A percentile compares a stretch with the other conserved stretches of the same genome.
phyloP scores from a whole-genome alignment of 2,888 invertebrate genomes.

The Keiferia lycopersicella region DNA sequence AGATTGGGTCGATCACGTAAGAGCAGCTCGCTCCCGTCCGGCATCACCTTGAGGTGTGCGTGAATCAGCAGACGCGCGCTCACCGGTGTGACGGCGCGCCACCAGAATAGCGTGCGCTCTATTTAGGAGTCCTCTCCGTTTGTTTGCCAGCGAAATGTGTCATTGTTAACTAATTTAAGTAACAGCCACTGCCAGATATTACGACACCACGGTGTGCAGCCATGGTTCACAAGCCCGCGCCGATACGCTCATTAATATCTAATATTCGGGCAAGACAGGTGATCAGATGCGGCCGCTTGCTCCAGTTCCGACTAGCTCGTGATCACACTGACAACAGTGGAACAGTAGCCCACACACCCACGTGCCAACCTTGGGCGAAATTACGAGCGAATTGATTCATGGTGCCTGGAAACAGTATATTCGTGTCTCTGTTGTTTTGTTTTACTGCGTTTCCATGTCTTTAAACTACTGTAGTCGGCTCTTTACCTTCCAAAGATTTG shows the following conservation, averaged over 20 bases:
- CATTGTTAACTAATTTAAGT: conserved; percentile 82
- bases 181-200: conserved; percentile 77
- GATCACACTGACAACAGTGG: conserved; percentile 18
- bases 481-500: background rate
- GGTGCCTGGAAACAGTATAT: conserved; percentile 54
- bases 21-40: conserved; percentile 39
- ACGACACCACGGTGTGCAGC: conserved; percentile 60
- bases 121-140: conserved; percentile 77
- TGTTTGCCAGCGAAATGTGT: conserved; percentile 81
- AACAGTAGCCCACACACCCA: conserved; percentile 30
- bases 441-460: conserved; percentile 53
- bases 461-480: conserved; percentile 18
- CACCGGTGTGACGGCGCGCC: conserved; percentile 74
- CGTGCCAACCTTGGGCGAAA: conserved; percentile 41
- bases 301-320: conserved; percentile 16
- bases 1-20: background rate
- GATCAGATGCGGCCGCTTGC: conserved; percentile 34
- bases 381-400: conserved; percentile 60
- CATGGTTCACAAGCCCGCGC: conserved; percentile 48
- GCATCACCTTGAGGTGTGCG: conserved; percentile 74
- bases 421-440: conserved; percentile 46
- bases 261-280: conserved; percentile 28
- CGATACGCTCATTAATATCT: conserved; percentile 52
- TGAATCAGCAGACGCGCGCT: conserved; percentile 75
- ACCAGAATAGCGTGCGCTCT: conserved; percentile 77